Conservation (phyloP, 2,888 invertebrate genomes). For the Megalurothrips usitatus region DNA sequence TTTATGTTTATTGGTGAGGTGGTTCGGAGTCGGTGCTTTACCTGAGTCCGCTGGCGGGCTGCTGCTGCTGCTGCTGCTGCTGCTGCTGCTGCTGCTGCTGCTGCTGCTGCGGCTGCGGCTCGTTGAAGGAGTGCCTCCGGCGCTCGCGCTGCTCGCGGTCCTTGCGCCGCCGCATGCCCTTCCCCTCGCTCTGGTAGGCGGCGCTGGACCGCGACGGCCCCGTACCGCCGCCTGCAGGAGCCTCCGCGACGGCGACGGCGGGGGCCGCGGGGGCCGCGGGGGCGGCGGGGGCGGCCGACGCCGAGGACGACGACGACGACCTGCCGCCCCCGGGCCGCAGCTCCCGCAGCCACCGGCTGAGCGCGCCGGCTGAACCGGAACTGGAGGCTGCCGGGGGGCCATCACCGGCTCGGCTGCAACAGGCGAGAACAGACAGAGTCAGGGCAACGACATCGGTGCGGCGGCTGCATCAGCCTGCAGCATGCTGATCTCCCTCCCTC, state of each 20-base stretch:
- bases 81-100: too few relatives aligned
- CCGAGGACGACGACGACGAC: not conserved
- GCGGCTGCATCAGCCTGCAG: too few relatives aligned
- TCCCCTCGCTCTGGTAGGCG: slow-evolving; percentile 37
- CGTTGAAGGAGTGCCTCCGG: slow-evolving; percentile 37
- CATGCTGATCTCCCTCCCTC: too few relatives aligned
- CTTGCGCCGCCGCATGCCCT: slow-evolving; percentile 35
- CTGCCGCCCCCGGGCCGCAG: slow-evolving; percentile 33
- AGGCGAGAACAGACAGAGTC: not conserved
- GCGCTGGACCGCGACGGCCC: slow-evolving; percentile 32
- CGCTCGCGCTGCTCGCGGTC: slow-evolving; percentile 33
- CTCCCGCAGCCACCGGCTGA: slow-evolving; percentile 36
- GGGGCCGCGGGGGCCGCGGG: not conserved
- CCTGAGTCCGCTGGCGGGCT: not conserved
- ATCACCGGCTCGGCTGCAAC: not conserved
- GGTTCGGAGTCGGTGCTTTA: too few relatives aligned
- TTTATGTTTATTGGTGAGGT: too few relatives aligned
- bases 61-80: not conserved
- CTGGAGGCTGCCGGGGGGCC: not conserved
- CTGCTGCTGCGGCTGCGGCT: slow-evolving; percentile 32
- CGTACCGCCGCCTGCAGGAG: not conserved
- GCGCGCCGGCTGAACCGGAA: slow-evolving; percentile 32
- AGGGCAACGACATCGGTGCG: not conserved
- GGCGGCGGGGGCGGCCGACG: not conserved
- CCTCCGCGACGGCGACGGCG: not conserved